Evolutionary conservation across 2,888 invertebrate genomes (phyloP), one percentile per base, ranked within the genome.

Genomic region (Sthenelais limicola): DNA sequence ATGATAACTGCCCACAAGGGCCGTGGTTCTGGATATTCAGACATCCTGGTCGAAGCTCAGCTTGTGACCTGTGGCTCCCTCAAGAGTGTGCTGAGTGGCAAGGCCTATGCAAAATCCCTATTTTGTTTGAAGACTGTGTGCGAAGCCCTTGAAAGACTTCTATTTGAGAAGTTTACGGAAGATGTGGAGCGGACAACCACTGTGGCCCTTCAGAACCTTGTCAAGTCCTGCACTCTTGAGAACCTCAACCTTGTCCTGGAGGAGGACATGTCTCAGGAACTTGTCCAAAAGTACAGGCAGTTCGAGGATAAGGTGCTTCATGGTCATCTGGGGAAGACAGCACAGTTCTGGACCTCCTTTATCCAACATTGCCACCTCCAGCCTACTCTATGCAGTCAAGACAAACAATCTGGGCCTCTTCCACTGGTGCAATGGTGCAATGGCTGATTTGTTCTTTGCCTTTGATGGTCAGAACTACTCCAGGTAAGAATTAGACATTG

Each of bases 1-100:
- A 73, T 73, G 73, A 7, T 73, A 33, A 72, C 70, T 21, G 70
- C 43, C 9, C 73, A 73, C 70, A 73, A 73, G 28, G 28, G 21
- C 30, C 26, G 68, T 21, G 71, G 71, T 9, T 68, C 68, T 12
- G 68, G 68, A 3, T 68, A 68, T 24, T 7, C 56, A 56, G 56
- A 56, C 26, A 56, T 56, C 12, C 28, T 56, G 28, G 5, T 30
- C n/a, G 56, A 56, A 26, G 12, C 56, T 12, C 28, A 30, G 30
- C 56, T 56, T 4, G 30, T 30, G 7, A 56, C 56, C 28, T n/a
- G 12, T 9, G 56, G 56, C 28, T 56, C 7, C 30, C 5, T 56
- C 28, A 30, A 24, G 7, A 28, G 30, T 12, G 56, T 56, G 26
- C 28, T 56, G 7, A 56, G 28, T 28, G 56, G 56, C 3, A 56